Evolutionary conservation across 2,797 vertebrate genomes (phyloP), one percentile per base, ranked within the genome.

Genomic region (Xenops minutus): DNA sequence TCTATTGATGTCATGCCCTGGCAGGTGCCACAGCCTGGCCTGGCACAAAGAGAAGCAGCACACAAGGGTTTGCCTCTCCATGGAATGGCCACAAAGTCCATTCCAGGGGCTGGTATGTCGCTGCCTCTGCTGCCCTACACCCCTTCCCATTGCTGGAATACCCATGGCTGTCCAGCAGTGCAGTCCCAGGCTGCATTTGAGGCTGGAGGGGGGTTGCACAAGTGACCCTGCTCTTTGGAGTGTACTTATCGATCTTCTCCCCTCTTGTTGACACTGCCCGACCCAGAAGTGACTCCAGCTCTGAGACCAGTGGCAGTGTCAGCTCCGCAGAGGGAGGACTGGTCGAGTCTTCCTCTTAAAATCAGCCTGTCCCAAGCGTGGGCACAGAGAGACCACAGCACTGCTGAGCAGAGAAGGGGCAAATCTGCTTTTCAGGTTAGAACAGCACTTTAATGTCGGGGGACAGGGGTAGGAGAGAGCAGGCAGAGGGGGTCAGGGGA

Each of bases 371-470:
- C 89, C 85, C 80, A 63, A 89, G 75, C 89, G 78, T 84, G 91
- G 72, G 87, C 76, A 89, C 81, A 92, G 85, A 86, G 55, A 72
- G 82, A 90, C 91, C 76, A 85, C 76, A 94, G 83, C 89, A 84
- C 89, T 93, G 79, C 95, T 93, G 95, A 92, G 73, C 95, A 94
- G 21, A 94, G 93, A 89, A 93, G 92, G 94, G 73, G 74, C 73
- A 95, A 88, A 94, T 44, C 95, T 93, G 32, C 92, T 91, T 94
- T 63, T 95, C 95, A 96, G 95, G 94, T 96, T 93, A 95, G 96
- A 95, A 91, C 76, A 95, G 92, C 66, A 5, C 69, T 94, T 94
- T 93, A 43, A 88, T 81, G 73, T 88, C 1, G 63, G 91, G 95
- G 88, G 29, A 41, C 58, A 85, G 69, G 92, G 87, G 93, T 48